These are phyloP conservation scores for Climacteris rufus DNA, from an alignment of 2,113 vertebrate species.

Conservation along the genomic window DNA sequence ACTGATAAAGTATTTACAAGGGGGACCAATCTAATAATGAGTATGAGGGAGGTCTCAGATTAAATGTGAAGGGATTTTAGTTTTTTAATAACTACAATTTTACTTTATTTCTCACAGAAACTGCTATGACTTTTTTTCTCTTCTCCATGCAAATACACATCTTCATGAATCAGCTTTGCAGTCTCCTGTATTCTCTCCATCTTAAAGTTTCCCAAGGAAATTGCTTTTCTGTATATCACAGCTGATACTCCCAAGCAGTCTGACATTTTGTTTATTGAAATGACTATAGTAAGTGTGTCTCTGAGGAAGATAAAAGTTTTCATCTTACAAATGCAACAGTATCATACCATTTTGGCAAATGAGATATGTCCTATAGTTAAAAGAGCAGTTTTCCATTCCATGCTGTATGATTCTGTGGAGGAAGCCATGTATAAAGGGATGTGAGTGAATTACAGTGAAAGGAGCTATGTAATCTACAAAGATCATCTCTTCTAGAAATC, in stretches of 20 bases:
- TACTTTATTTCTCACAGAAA: not conserved
- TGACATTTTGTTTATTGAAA: conserved; percentile 56
- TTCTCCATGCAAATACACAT: not conserved
- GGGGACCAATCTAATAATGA: not conserved
- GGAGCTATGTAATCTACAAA: not conserved
- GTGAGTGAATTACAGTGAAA: not conserved
- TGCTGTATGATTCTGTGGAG: not conserved
- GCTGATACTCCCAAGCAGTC: conserved; percentile 24
- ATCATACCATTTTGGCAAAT: conserved; percentile 43
- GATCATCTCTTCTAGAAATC: not conserved
- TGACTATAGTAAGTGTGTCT: conserved; percentile 1
- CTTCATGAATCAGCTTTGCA: conserved; percentile 18
- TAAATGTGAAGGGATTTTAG: not conserved
- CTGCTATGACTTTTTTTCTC: not conserved
- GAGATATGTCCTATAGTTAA: conserved; percentile 28
- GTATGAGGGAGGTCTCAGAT: not conserved
- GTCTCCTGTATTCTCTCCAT: not conserved
- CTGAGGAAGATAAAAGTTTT: conserved; percentile 45
- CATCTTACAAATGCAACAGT: conserved; percentile 18
- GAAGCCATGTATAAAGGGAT: not conserved
- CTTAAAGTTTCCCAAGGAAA: conserved; percentile 38
- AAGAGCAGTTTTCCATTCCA: conserved; percentile 3
- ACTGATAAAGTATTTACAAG: conserved; percentile 1
- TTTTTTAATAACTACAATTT: not conserved
- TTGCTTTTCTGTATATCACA: conserved; percentile 49